phyloP scores from a whole-genome alignment of 2,113 vertebrate species.

The Amphilophus citrinellus region DNA sequence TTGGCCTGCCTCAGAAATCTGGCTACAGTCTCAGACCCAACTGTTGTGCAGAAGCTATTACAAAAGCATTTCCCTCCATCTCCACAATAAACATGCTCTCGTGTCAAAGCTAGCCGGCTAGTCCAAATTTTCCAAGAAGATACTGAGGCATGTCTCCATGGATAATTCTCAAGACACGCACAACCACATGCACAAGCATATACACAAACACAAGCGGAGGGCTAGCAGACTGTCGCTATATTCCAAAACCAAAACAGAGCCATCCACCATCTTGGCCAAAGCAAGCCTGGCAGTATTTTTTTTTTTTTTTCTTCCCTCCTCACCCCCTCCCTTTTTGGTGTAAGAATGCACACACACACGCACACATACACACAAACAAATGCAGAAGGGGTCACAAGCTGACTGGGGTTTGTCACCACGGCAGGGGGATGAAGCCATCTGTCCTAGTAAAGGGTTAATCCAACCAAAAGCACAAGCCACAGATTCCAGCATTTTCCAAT shows the following conservation, averaged over 20 bases:
- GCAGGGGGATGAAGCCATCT: constrained; percentile 80
- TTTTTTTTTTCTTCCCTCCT: not conserved
- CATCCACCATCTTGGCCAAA: constrained; percentile 69
- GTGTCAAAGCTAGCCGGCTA: constrained; percentile 46
- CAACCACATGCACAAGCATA: not conserved
- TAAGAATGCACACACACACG: constrained; percentile 15
- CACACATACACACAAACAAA: constrained; percentile 33
- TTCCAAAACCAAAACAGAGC: constrained; percentile 72
- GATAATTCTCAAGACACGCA: constrained; percentile 43
- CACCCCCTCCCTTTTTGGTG: constrained; percentile 18
- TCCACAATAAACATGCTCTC: constrained; percentile 58
- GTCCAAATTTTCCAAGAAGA: constrained; percentile 59
- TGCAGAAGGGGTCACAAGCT: constrained; percentile 53
- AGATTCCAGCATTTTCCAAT: constrained; percentile 81
- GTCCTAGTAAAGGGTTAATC: constrained; percentile 87
- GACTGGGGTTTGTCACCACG: constrained; percentile 70
- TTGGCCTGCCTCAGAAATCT: constrained; percentile 38
- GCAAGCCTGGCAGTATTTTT: constrained; percentile 39
- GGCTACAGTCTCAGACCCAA: constrained; percentile 28
- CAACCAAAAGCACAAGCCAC: constrained; percentile 73
- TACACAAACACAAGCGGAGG: constrained; percentile 27
- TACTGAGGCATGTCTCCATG: constrained; percentile 45
- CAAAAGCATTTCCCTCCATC: constrained; percentile 58
- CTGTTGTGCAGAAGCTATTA: constrained; percentile 54
- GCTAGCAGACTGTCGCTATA: constrained; percentile 59